These are phyloP conservation scores for Mesaphorura yosii DNA, from an alignment of 1,140 invertebrate species.

Conservation along the genomic window DNA sequence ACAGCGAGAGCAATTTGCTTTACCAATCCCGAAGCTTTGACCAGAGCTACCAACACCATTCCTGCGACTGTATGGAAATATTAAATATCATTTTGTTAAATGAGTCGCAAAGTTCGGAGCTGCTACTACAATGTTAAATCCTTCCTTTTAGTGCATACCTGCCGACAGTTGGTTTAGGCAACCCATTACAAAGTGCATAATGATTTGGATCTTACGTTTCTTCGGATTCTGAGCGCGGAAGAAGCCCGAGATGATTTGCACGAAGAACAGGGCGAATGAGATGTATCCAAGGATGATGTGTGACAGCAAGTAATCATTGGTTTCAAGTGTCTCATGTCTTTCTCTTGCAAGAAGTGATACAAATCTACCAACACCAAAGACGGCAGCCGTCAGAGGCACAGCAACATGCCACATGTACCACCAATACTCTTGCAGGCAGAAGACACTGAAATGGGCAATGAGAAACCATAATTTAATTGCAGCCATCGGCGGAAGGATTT, in stretches of 20 bases:
- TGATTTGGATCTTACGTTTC: neutral
- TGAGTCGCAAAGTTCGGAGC: neutral
- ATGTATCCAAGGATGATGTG: neutral
- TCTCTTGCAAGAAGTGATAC: neutral
- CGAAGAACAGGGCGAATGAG: neutral
- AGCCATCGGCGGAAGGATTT: too few relatives aligned
- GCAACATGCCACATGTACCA: slow-evolving; percentile 22
- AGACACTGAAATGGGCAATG: slow-evolving; percentile 10
- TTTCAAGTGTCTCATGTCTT: neutral
- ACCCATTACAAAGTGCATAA: neutral
- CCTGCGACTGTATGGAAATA: slow-evolving; percentile 3
- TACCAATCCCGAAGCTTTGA: slow-evolving; percentile 4
- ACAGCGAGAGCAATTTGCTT: too few relatives aligned
- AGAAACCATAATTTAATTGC: too few relatives aligned
- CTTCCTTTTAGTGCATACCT: neutral
- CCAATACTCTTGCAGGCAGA: slow-evolving; percentile 21
- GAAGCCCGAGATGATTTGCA: neutral
- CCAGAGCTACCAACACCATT: slow-evolving; percentile 9
- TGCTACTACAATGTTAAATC: neutral
- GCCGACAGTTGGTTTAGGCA: neutral
- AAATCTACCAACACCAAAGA: slow-evolving; percentile 4
- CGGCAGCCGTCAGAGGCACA: neutral
- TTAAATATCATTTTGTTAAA: too few relatives aligned
- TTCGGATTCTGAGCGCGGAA: neutral
- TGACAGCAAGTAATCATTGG: neutral